A percentile compares a stretch with the other conserved stretches of the same genome.
These are phyloP conservation scores for Sitta carolinensis DNA, from an alignment of 2,797 vertebrate species.

Conservation along the genomic window DNA sequence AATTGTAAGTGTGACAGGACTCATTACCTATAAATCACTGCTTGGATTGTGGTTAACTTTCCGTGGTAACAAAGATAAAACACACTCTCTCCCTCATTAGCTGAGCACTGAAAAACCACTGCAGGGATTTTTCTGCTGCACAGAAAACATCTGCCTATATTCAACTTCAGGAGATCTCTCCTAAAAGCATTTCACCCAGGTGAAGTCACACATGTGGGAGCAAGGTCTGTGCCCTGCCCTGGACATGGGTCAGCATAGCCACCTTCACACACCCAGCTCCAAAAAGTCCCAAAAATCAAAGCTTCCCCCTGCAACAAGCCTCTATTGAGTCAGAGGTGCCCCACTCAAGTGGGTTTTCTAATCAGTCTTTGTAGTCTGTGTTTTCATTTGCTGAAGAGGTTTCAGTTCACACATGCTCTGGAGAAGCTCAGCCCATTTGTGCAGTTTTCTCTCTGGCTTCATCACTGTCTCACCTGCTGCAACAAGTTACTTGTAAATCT, in stretches of 20 bases:
- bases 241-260: background rate
- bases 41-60: constrained; percentile 60
- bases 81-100: constrained; percentile 64
- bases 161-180: constrained; percentile 4
- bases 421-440: background rate
- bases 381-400: background rate
- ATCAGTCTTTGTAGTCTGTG: background rate
- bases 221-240: background rate
- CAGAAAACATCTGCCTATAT: constrained; percentile 32
- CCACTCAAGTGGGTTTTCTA: background rate
- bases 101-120: constrained; percentile 49
- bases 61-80: constrained; percentile 61
- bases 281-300: background rate
- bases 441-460: background rate
- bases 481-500: background rate
- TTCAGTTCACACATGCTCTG: background rate
- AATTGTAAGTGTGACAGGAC: constrained; percentile 55
- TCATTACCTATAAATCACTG: constrained; percentile 63
- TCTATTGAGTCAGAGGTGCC: background rate
- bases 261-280: background rate
- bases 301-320: background rate
- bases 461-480: background rate
- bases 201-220: background rate
- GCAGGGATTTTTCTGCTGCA: constrained; percentile 31
- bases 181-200: background rate